These are phyloP conservation scores for Spodoptera littoralis DNA, from an alignment of 2,888 invertebrate genomes.

Conservation along the genomic window DNA sequence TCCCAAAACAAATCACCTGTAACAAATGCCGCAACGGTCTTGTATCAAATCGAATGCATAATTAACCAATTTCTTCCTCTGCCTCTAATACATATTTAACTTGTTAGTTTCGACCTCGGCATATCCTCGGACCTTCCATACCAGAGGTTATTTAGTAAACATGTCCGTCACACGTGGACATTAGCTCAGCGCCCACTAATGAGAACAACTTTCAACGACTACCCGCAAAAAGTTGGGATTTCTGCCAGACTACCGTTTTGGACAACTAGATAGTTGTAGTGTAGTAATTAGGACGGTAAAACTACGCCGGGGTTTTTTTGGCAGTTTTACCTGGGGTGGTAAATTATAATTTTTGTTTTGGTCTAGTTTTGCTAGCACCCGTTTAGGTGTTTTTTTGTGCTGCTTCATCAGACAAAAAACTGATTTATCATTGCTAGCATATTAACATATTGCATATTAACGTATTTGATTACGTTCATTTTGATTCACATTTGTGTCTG, in stretches of 20 bases:
- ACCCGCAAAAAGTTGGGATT: slow-evolving; percentile 44
- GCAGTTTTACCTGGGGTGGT: slow-evolving; percentile 21
- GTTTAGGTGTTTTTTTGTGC: background rate
- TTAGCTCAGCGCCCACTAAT: slow-evolving; percentile 32
- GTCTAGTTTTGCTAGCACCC: background rate
- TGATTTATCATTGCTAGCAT: no score
- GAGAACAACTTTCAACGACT: slow-evolving; percentile 39
- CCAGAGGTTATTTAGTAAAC: slow-evolving; percentile 45
- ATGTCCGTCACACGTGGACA: slow-evolving; percentile 42
- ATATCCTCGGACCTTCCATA: slow-evolving; percentile 3
- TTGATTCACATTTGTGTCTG: no score
- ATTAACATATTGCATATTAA: no score
- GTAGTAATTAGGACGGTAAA: slow-evolving; percentile 35
- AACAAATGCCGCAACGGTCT: no score
- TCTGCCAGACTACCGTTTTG: slow-evolving; percentile 26
- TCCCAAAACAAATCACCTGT: no score
- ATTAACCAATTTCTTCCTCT: slow-evolving; percentile 11
- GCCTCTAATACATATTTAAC: slow-evolving; percentile 20
- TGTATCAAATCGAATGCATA: no score
- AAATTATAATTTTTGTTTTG: slow-evolving; percentile 16
- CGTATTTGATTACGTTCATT: no score
- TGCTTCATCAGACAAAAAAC: no score
- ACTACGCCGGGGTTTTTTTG: slow-evolving; percentile 28
- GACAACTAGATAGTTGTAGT: slow-evolving; percentile 35
- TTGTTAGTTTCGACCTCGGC: slow-evolving; percentile 29